Percentiles rank a stretch among this genome's conserved stretches.
phyloP scores from a whole-genome alignment of 2,113 vertebrate species.

The Leptocoma aspasia region DNA sequence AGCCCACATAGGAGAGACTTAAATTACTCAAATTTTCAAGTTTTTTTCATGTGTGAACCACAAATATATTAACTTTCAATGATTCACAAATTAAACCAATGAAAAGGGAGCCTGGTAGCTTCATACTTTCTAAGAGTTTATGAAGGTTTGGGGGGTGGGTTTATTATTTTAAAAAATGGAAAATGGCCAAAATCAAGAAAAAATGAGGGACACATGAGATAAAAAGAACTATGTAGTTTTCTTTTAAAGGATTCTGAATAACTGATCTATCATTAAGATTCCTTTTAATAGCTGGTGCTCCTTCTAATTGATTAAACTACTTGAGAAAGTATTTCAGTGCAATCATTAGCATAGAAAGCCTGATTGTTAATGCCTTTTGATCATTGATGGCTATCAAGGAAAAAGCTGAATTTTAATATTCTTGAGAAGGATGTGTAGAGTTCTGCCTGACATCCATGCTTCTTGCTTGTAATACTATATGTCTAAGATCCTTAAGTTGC shows the following conservation, averaged over 20 bases:
- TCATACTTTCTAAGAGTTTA: neutral
- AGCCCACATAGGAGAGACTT: neutral
- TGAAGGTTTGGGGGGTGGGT: neutral
- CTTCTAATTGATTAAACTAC: slow-evolving; percentile 50
- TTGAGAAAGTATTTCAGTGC: slow-evolving; percentile 35
- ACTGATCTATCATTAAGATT: slow-evolving; percentile 17
- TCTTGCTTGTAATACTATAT: slow-evolving; percentile 38
- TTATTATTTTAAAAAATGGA: neutral
- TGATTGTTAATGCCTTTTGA: slow-evolving; percentile 64
- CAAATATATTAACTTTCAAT: neutral
- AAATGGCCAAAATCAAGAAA: neutral
- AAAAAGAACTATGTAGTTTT: neutral
- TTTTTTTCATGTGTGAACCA: neutral
- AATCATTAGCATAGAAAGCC: slow-evolving; percentile 57
- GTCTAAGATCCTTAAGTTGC: slow-evolving; percentile 10
- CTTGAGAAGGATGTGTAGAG: slow-evolving; percentile 32
- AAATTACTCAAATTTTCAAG: neutral
- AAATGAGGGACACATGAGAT: neutral
- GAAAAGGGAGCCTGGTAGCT: neutral
- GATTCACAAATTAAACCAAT: neutral
- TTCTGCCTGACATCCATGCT: slow-evolving; percentile 8
- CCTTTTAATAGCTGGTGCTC: slow-evolving; percentile 11
- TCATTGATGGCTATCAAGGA: slow-evolving; percentile 43
- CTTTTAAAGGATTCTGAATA: neutral
- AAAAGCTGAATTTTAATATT: slow-evolving; percentile 47